These are phyloP conservation scores for Emydura subglobosa DNA, from an alignment of 2,113 vertebrate species.

Conservation along the genomic window DNA sequence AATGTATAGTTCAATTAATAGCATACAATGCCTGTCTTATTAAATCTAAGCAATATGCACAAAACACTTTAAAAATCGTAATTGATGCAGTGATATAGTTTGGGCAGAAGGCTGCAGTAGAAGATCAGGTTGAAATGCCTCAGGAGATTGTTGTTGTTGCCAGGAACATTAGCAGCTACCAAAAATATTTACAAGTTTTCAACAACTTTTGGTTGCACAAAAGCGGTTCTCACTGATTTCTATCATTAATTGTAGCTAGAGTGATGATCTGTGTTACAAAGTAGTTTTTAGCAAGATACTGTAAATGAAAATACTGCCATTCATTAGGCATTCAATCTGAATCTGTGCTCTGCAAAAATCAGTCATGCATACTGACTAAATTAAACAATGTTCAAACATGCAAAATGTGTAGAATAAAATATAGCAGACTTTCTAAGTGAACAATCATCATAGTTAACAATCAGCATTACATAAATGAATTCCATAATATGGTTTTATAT, in stretches of 20 bases:
- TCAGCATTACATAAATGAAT: neutral
- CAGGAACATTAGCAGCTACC: neutral
- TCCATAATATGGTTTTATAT: neutral
- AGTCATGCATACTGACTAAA: neutral
- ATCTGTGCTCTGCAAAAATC: neutral
- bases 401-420: neutral
- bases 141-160: neutral
- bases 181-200: constrained; percentile 24
- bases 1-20: neutral
- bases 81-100: constrained; percentile 56
- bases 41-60: neutral
- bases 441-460: neutral
- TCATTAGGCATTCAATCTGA: neutral
- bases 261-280: neutral
- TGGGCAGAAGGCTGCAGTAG: constrained; percentile 78
- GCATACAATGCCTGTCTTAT: neutral
- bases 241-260: neutral
- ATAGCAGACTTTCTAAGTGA: neutral
- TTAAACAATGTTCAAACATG: neutral
- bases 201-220: neutral
- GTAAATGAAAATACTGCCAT: neutral
- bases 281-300: neutral
- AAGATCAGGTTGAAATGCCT: constrained; percentile 56
- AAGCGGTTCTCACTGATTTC: neutral
- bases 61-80: neutral